Evolutionary conservation across 2,888 invertebrate species (phyloP).

Genomic region (Cosmorhoe ocellata): DNA sequence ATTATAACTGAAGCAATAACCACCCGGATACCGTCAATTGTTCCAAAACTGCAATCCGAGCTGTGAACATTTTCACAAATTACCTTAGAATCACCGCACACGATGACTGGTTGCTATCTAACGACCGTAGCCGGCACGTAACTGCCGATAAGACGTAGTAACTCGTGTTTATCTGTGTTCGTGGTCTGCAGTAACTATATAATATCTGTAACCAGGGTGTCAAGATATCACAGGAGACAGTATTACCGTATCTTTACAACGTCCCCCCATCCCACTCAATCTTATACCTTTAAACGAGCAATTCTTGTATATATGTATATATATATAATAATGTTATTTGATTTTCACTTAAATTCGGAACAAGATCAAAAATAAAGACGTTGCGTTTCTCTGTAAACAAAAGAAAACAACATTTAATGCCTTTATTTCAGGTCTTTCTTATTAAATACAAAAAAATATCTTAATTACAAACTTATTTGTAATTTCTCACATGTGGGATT

Average conservation of each 20-base stretch:
- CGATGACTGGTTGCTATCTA: constrained; percentile 33
- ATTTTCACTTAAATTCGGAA: too few species aligned
- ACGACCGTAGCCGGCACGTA: constrained; percentile 43
- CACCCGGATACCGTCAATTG: neutral
- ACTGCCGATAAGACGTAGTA: constrained; percentile 42
- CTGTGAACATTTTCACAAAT: constrained; percentile 27
- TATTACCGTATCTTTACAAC: constrained; percentile 51
- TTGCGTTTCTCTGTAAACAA: too few species aligned
- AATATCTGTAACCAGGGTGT: constrained; percentile 31
- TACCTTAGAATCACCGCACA: constrained; percentile 29
- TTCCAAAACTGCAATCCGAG: constrained; percentile 6
- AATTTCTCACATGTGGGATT: too few species aligned
- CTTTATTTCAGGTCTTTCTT: too few species aligned
- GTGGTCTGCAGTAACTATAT: constrained; percentile 29
- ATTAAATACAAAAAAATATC: too few species aligned
- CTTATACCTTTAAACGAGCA: too few species aligned
- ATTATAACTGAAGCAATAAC: neutral
- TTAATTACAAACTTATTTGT: too few species aligned
- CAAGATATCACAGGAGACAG: constrained; percentile 46
- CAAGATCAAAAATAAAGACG: too few species aligned
- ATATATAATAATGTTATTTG: too few species aligned
- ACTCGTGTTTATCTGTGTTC: constrained; percentile 20
- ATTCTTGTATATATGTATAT: too few species aligned
- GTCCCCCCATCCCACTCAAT: constrained; percentile 28
- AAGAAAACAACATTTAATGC: too few species aligned